Conservation (phyloP, 2,797 vertebrate species). For the Notoglanidium macrostoma region DNA sequence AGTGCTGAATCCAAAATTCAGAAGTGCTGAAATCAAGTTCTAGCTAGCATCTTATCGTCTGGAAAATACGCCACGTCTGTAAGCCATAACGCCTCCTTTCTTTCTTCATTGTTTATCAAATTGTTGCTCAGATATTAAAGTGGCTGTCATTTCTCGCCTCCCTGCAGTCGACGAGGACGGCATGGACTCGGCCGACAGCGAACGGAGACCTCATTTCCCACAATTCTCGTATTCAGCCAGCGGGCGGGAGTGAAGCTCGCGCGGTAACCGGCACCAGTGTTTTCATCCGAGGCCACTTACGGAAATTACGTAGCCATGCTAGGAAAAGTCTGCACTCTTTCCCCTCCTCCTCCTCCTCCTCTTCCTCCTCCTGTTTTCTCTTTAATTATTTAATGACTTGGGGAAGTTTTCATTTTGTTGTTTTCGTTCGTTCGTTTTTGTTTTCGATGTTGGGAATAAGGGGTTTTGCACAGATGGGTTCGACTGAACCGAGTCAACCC, state of each 20-base stretch:
- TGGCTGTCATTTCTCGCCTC: neutral
- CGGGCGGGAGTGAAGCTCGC: constrained; percentile 69
- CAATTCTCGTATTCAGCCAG: constrained; percentile 81
- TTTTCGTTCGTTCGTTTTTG: constrained; percentile 19
- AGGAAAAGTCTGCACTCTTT: constrained; percentile 76
- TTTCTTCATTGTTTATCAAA: neutral
- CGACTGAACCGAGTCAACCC: constrained; percentile 70
- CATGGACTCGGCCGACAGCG: constrained; percentile 79
- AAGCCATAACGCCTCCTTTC: neutral
- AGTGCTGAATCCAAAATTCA: too few species aligned
- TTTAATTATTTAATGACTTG: constrained; percentile 66
- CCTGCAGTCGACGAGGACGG: constrained; percentile 76
- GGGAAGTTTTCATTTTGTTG: constrained; percentile 63
- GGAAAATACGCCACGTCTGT: neutral
- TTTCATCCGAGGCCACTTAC: constrained; percentile 70
- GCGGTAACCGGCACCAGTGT: constrained; percentile 34
- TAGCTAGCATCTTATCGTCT: neutral
- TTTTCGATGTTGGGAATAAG: constrained; percentile 65
- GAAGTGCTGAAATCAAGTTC: too few species aligned
- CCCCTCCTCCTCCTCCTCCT: constrained; percentile 33
- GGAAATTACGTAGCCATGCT: constrained; percentile 80
- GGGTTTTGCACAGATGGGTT: constrained; percentile 81
- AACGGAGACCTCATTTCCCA: constrained; percentile 80
- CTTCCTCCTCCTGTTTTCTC: constrained; percentile 35
- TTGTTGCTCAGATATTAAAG: neutral